Evolutionary conservation across 2,113 vertebrate species (phyloP).

Genomic region (Glaucidium brasilianum): DNA sequence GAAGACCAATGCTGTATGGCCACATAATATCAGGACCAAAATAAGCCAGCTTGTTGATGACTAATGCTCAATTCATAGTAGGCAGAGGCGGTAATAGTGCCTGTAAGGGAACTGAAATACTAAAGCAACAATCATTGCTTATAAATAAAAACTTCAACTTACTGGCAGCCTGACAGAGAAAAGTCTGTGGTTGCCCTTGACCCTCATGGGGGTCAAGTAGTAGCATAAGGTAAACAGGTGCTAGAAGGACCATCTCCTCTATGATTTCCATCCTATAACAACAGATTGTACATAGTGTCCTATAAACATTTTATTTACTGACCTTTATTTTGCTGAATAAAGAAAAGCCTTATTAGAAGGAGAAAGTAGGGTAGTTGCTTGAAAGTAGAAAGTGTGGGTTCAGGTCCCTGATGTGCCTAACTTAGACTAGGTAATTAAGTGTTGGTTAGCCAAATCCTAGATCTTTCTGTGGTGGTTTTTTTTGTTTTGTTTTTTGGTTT

Average conservation of each 20-base stretch:
- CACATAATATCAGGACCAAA: not conserved
- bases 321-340: not conserved
- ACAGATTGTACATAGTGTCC: accelerated
- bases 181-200: not conserved
- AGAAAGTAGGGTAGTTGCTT: not conserved
- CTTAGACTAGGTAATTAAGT: not conserved
- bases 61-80: not conserved
- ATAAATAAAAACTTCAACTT: not conserved
- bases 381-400: not conserved
- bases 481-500: too few species aligned
- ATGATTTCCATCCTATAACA: not conserved
- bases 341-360: not conserved
- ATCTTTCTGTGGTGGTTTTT: too few species aligned
- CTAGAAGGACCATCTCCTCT: not conserved
- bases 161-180: not conserved
- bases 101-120: not conserved
- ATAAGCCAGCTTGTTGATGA: not conserved
- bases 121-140: not conserved
- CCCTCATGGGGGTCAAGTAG: accelerated
- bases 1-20: not conserved
- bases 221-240: not conserved
- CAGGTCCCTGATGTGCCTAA: not conserved
- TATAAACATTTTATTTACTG: not conserved
- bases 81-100: not conserved
- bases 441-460: not conserved